A percentile compares a stretch with the other conserved stretches of the same genome.
phyloP scores from a whole-genome alignment of 2,113 vertebrate genomes.

The Eurystomus gularis region DNA sequence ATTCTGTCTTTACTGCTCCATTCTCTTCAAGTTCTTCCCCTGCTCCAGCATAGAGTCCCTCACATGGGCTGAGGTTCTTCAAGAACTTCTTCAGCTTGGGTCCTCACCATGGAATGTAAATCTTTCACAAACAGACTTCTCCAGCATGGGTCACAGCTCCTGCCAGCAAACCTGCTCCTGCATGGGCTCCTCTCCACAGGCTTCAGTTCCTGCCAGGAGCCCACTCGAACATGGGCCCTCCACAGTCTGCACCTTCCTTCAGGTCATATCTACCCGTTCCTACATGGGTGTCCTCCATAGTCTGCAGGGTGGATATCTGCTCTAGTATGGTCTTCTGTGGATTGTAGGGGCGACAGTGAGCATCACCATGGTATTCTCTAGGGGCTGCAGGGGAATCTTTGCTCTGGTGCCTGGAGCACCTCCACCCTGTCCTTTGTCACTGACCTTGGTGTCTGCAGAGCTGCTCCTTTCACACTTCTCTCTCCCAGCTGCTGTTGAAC shows the following conservation, averaged over 20 bases:
- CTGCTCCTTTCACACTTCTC: not conserved
- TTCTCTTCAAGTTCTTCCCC: not conserved
- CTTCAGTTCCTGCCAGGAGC: not conserved
- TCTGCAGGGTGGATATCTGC: not conserved
- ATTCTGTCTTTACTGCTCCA: not conserved
- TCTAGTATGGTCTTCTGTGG: not conserved
- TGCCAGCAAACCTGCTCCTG: not conserved
- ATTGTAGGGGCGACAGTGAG: not conserved
- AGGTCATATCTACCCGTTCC: not conserved
- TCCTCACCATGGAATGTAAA: no score
- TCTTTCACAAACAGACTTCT: not conserved
- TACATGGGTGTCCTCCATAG: not conserved
- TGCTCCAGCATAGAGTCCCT: not conserved
- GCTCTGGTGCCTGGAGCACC: not conserved
- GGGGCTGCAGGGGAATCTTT: not conserved
- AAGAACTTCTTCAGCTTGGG: not conserved
- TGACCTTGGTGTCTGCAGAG: not conserved
- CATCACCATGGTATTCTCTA: not conserved
- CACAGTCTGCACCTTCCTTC: not conserved
- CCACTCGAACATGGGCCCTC: fast-evolving
- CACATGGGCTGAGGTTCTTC: not conserved
- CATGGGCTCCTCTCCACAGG: not conserved
- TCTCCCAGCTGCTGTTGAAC: not conserved
- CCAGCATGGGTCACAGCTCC: not conserved
- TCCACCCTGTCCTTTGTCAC: not conserved